phyloP scores from a whole-genome alignment of 1,140 invertebrate species.

The Andrena cerasifolii region DNA sequence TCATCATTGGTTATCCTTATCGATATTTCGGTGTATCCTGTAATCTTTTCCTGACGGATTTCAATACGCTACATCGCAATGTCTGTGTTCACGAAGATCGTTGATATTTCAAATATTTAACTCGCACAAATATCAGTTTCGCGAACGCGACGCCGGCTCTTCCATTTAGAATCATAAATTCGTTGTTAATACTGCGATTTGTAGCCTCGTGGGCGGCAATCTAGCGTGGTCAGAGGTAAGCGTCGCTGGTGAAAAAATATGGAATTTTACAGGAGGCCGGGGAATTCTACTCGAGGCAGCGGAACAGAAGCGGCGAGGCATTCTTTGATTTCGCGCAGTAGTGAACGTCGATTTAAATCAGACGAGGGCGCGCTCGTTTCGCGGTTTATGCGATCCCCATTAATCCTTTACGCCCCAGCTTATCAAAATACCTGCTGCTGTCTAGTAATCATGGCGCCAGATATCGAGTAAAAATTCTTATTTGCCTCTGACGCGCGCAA shows the following conservation, averaged over 20 bases:
- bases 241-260: not conserved
- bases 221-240: not conserved
- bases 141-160: too few species aligned
- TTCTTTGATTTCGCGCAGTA: constrained; percentile 21
- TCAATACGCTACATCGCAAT: too few species aligned
- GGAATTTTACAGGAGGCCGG: constrained; percentile 1
- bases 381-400: constrained; percentile 6
- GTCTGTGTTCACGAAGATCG: too few species aligned
- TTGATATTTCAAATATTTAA: too few species aligned
- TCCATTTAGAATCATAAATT: not conserved
- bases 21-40: not conserved
- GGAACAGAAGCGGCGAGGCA: not conserved
- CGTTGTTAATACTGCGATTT: not conserved
- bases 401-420: not conserved
- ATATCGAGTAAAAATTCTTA: not conserved
- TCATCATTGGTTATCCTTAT: not conserved
- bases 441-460: not conserved
- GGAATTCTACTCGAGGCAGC: not conserved
- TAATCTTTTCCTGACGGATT: not conserved
- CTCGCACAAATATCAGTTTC: too few species aligned
- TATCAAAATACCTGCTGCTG: not conserved
- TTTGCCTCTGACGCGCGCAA: not conserved
- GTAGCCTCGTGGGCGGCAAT: not conserved
- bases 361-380: not conserved
- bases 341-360: constrained; percentile 48